Conservation (phyloP, 2,113 vertebrate species). For the Blennius ocellaris region DNA sequence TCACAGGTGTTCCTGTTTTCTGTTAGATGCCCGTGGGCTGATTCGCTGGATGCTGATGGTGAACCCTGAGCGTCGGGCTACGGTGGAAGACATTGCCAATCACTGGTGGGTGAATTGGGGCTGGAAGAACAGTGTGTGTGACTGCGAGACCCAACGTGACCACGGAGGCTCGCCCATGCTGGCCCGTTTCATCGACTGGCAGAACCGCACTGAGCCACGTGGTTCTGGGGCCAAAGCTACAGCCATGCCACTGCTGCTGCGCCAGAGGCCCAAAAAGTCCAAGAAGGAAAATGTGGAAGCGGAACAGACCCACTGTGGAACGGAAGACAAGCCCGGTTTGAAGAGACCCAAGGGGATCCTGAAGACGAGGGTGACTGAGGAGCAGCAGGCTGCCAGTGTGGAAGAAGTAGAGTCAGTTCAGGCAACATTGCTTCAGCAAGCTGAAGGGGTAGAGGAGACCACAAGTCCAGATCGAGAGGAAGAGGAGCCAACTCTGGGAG, state of each 20-base stretch:
- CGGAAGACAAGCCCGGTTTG: conserved; percentile 87
- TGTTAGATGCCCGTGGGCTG: conserved; percentile 93
- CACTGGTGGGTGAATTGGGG: conserved; percentile 99
- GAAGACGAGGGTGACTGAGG: conserved; percentile 90
- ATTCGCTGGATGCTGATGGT: conserved; percentile 99
- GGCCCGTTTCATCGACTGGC: conserved; percentile 95
- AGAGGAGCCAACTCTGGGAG: conserved; percentile 68
- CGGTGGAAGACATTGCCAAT: conserved; percentile 97
- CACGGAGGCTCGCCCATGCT: conserved; percentile 90
- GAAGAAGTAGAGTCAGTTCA: conserved; percentile 84
- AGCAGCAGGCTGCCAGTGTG: conserved; percentile 89
- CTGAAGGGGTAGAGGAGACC: conserved; percentile 73
- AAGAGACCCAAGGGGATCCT: conserved; percentile 97
- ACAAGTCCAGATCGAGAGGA: conserved; percentile 83
- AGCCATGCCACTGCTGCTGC: conserved; percentile 71
- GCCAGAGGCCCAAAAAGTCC: conserved; percentile 93
- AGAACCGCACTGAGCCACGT: conserved; percentile 86
- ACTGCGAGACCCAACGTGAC: conserved; percentile 90
- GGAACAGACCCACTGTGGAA: conserved; percentile 78
- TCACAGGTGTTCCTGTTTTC: conserved; percentile 10
- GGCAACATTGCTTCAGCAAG: conserved; percentile 41
- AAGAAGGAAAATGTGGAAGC: conserved; percentile 92
- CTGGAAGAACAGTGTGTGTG: conserved; percentile 96
- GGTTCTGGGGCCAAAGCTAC: conserved; percentile 62
- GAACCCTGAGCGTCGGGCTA: conserved; percentile 96